Evolutionary conservation across 2,888 invertebrate genomes (phyloP), one percentile per base, ranked within the genome.

Genomic region (Hirtodrosophila trivittata): DNA sequence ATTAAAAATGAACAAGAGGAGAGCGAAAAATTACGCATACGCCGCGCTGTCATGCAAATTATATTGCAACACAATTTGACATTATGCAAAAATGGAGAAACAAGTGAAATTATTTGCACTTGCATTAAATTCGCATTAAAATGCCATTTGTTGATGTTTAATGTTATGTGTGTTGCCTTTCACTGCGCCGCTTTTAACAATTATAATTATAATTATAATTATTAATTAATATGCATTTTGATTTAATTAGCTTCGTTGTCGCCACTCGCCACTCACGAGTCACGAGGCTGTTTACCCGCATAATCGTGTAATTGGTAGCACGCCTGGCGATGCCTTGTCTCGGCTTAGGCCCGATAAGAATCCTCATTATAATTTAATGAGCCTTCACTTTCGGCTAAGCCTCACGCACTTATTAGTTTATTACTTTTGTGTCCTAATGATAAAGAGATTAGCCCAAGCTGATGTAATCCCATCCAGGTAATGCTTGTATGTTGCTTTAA

Each of bases 1-100:
- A n/a, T n/a, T n/a, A 21, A 21, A 21, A 21, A 5, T 21, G 18
- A 3, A 21, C n/a, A 21, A 21, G 5, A 21, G 18, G 2, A 21
- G 18, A 21, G 18, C 5, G 2, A 26, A 45, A 57, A 41, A 73
- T 65, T 55, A 59, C 58, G 47, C 41, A 72, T 72, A 51, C 68
- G 68, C 69, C 70, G n/a, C 25, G 28, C 39, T 66, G 71, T 54
- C 54, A 60, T 67, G 63, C 38, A 75, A 65, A 80, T 63, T 45
- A 47, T 47, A 51, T 46, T 54, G 51, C 58, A 57, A 43, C 52
- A 14, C 28, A 35, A 9, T 55, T 58, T 60, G 35, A 25, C 38
- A 64, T 64, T 55, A 72, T 75, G 65, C 63, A 26, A 56, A 30
- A 35, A 7, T 32, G 16, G 14, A n/a, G 13, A 39, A 51, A 10